These are phyloP conservation scores for Eupithecia vulgata DNA, from an alignment of 2,888 invertebrate genomes.

Conservation along the genomic window DNA sequence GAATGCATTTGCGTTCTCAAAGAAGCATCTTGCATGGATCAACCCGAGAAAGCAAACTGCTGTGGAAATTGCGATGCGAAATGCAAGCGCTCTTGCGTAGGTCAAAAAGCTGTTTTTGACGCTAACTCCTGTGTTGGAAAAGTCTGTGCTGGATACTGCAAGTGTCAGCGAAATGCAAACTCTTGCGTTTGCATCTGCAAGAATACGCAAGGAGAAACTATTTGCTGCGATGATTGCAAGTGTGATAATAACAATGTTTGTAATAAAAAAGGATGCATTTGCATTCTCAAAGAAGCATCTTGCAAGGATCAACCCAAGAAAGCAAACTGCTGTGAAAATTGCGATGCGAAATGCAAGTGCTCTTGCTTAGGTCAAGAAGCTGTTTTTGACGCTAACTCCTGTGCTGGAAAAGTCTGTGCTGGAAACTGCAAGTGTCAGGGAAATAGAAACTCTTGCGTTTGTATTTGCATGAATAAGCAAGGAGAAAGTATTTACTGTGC, in stretches of 20 bases:
- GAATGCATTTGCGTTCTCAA: too few relatives aligned
- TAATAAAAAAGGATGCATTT: slow-evolving; percentile 43
- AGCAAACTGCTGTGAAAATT: slow-evolving; percentile 14
- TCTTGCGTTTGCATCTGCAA: slow-evolving; percentile 41
- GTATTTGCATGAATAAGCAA: slow-evolving; percentile 3
- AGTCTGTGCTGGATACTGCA: too few relatives aligned
- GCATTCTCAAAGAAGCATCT: slow-evolving; percentile 34
- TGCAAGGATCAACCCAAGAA: neutral
- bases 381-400: neutral
- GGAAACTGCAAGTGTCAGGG: slow-evolving; percentile 6
- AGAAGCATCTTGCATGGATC: too few relatives aligned
- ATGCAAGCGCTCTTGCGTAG: too few relatives aligned
- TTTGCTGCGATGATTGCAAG: slow-evolving; percentile 47
- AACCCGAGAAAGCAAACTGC: too few relatives aligned
- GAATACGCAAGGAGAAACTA: slow-evolving; percentile 20
- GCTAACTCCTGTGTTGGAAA: too few relatives aligned
- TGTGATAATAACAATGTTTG: slow-evolving; percentile 43
- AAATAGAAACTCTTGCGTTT: slow-evolving; percentile 10
- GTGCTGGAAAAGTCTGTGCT: neutral
- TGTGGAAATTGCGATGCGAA: too few relatives aligned
- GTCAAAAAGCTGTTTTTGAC: too few relatives aligned
- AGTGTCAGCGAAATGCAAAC: too few relatives aligned
- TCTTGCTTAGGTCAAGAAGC: neutral
- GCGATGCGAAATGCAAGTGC: neutral
- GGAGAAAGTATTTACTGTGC: slow-evolving; percentile 41